Conservation (phyloP, 1,140 invertebrate species). For the Fopius arisanus region DNA sequence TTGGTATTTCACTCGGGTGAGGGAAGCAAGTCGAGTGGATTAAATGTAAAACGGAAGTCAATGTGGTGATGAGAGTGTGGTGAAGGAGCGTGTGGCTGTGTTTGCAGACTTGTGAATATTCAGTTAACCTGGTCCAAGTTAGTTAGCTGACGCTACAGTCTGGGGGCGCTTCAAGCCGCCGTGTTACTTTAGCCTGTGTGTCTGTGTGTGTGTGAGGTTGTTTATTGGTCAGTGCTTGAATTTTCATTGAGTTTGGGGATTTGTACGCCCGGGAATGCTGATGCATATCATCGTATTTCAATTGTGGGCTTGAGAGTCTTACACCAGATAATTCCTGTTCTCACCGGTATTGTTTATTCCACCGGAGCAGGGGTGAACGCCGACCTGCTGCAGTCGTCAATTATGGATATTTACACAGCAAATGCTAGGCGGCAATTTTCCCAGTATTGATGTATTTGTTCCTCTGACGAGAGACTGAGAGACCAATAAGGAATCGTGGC, state of each 20-base stretch:
- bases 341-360: neutral
- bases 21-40: neutral
- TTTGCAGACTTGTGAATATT: neutral
- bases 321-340: neutral
- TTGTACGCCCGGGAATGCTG: neutral
- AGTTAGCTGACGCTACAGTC: neutral
- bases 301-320: neutral
- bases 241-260: neutral
- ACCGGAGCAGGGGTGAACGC: neutral
- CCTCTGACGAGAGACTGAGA: too few species aligned
- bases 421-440: too few species aligned
- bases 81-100: neutral
- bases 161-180: neutral
- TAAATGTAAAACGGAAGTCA: constrained; percentile 3
- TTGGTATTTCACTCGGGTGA: neutral
- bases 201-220: neutral
- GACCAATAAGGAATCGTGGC: too few species aligned
- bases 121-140: neutral
- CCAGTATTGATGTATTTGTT: too few species aligned
- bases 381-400: constrained; percentile 6
- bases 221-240: neutral
- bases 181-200: neutral
- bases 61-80: neutral
- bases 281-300: neutral
- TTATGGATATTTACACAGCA: constrained; percentile 24